Base-by-base conservation (phyloP, 2,888 invertebrate species). In the Coenonympha glycerion region DNA sequence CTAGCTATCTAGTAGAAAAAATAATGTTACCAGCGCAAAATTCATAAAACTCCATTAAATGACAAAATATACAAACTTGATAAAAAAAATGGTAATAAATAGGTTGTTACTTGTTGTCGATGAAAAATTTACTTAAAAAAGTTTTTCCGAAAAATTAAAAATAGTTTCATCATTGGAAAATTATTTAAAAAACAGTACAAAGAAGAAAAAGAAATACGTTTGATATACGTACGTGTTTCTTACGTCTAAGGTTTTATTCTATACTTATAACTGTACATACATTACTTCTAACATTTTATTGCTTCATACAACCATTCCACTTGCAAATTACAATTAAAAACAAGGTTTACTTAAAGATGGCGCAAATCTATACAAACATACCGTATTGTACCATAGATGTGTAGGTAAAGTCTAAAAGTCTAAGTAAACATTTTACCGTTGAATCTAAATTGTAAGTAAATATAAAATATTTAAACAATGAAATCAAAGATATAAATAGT, bases 301-400 rank as follows among this genome's bases (percentile, higher is more conserved):
- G 49, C 49, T 34, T 42, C 28, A 24, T 34, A 45, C 45, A 45
- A 45, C 45, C 45, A 45, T 45, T 45, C 42, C 15, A 21, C 31
- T 33, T 31, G 42, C 21, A 19, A 39, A 24, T 39, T 39, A 31
- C 13, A 44, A 31, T 4, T 31, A 41, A 31, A 13, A 33, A 34
- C 16, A 34, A 45, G 33, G 33, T 28, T 6, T 22, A 16, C 22
- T 15, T 33, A 34, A 45, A 34, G 26, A 45, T 45, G 34, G 33
- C 45, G 34, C 24, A 34, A 31, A 44, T 31, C 22, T 15, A 44
- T 44, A 44, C 19, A 42, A 30, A 31, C 28, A 36, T 36, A 6
- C 11, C 28, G 11, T 30, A 15, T 8, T 6, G 6, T 18, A 11
- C 8, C 8, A 37, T n/a, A 37, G 21, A 21, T 4, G 21, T 6